These are phyloP conservation scores for Channallabes apus DNA, from an alignment of 2,797 vertebrate species.

Conservation along the genomic window DNA sequence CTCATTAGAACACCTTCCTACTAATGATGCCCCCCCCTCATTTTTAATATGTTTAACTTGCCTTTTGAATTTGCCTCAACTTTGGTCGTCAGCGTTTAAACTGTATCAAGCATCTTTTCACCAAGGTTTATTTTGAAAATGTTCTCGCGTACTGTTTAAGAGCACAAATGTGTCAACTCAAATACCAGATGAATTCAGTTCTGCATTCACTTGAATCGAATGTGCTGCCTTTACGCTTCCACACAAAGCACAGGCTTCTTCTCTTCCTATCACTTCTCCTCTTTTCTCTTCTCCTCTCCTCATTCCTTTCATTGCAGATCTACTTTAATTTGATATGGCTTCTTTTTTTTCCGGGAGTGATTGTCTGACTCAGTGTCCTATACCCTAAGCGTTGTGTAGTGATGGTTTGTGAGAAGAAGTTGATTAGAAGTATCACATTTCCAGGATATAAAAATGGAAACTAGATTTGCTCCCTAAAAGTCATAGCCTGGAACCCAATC, in stretches of 20 bases:
- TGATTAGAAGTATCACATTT: constrained; percentile 26
- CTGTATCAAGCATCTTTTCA: background rate
- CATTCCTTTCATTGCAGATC: background rate
- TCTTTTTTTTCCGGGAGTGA: background rate
- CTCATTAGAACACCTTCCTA: constrained; percentile 7
- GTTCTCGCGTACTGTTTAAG: no score
- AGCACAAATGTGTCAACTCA: background rate
- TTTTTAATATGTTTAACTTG: background rate
- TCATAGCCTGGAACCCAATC: constrained; percentile 15
- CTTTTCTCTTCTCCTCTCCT: background rate
- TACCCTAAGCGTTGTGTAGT: background rate
- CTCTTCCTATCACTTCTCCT: background rate
- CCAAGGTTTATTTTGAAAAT: background rate
- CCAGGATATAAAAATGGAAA: constrained; percentile 15
- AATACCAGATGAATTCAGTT: background rate
- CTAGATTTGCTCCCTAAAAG: constrained; percentile 23
- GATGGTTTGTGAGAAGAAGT: background rate
- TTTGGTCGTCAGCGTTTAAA: background rate
- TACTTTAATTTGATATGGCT: background rate
- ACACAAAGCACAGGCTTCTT: background rate
- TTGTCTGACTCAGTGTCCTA: background rate
- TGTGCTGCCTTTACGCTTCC: background rate
- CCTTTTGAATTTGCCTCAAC: background rate
- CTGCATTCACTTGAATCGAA: no score
- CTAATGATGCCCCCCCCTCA: background rate